phyloP scores from a whole-genome alignment of 2,888 invertebrate genomes.

The Serrognathus titanus region DNA sequence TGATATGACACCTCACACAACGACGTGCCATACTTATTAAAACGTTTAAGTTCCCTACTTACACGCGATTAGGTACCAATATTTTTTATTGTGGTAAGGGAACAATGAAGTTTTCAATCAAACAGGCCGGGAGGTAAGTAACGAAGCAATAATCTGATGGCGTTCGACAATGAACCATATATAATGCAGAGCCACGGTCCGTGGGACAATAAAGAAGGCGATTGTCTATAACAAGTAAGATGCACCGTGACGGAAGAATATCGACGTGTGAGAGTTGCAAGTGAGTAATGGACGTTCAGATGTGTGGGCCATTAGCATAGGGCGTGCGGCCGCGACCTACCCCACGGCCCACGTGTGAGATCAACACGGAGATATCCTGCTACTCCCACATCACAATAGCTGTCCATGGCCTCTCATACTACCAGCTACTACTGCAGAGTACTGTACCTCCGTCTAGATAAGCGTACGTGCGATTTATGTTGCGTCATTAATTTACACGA shows the following conservation, averaged over 20 bases:
- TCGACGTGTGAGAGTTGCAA: constrained; percentile 20
- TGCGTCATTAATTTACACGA: constrained; percentile 24
- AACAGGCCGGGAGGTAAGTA: too few species aligned
- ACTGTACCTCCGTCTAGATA: constrained; percentile 20
- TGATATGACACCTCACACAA: too few species aligned
- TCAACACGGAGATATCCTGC: constrained; percentile 26
- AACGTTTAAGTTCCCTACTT: too few species aligned
- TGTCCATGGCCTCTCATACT: constrained; percentile 15
- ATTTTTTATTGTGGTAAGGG: too few species aligned
- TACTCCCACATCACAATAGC: constrained; percentile 27
- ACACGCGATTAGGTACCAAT: too few species aligned
- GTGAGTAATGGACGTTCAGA: constrained; percentile 28
- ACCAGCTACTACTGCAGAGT: constrained; percentile 5
- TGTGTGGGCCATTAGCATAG: constrained; percentile 38
- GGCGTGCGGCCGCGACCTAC: constrained; percentile 36
- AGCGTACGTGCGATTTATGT: constrained; percentile 23
- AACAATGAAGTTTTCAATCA: too few species aligned
- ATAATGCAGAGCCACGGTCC: background rate
- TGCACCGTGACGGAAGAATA: constrained; percentile 7
- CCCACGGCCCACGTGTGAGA: constrained; percentile 36
- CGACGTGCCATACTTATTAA: too few species aligned
- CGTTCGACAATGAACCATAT: too few species aligned
- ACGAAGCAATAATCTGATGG: too few species aligned
- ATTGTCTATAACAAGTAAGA: background rate
- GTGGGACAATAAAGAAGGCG: background rate